Evolutionary conservation across 2,797 vertebrate species (phyloP), one percentile per base, ranked within the genome.

Genomic region (Otus scops): DNA sequence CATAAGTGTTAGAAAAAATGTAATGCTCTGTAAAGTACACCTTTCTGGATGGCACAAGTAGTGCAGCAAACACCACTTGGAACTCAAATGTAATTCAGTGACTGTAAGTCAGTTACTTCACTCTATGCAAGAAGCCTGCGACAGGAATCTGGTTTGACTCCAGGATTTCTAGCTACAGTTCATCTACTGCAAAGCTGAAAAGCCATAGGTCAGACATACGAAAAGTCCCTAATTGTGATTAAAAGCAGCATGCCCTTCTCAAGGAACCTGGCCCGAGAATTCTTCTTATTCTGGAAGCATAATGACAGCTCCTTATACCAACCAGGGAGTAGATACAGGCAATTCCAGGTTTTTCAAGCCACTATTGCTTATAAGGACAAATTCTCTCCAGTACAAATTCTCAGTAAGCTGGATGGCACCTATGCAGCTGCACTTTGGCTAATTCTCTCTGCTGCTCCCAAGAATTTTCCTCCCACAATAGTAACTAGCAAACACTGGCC

Each of bases 11-110:
- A 73, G 34, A 13, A n/a, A 34, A 67, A 80, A 11, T 4, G n/a
- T 5, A 48, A 18, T 23, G 50, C 23, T 41, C 16, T 57, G 39
- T 24, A 4, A 48, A 30, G 10, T 15, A 27, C 11, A 19, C 48
- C 68, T 34, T 85, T 56, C 56, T 13, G 26, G 21, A n/a, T 21
- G n/a, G 82, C 57, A 85, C 61, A 45, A 61, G 68, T 20, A 60
- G 22, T 5, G 47, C 61, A 85, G 65, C 48, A 84, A 81, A 50
- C 53, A 63, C 4, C 0, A 3, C 32, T 3, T 34, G 34, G 18
- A 74, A 51, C 23, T 20, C 20, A 32, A 53, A 36, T 0, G 0
- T 56, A 21, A 53, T 13, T 68, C 43, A 27, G 36, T 21, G 36
- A 4, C 34, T 23, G 8, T 5, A 76, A 80, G 21, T 79, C 53